Base-by-base conservation (phyloP, 1,140 invertebrate genomes). In the Trichonephila inaurata region DNA sequence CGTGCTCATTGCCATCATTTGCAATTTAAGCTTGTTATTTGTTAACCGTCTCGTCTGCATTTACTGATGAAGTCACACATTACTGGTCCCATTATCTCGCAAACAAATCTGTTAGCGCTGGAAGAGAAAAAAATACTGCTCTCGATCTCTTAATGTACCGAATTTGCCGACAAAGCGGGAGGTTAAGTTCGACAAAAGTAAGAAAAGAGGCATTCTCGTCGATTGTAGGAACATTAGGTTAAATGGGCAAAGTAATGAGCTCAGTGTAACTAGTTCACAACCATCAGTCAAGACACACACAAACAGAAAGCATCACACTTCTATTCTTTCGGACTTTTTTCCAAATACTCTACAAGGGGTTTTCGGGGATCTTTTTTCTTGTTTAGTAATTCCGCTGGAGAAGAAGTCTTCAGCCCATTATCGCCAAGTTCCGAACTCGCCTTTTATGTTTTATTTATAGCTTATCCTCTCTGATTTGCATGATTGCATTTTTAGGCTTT, bases 381-480 rank as follows among this genome's bases (percentile, higher is more conserved):
- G 72, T 82, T 81, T 81, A 61, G 89, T 81, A 91, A 91, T 82
- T 91, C 72, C 58, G n/a, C 3, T 24, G 28, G 62, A 72, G 87
- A 24, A 69, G 85, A 87, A 87, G 24, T 89, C 61, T 87, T 58
- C 87, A 69, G 58, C 72, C 89, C 69, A 91, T 91, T 91, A 91
- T 91, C 89, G 72, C 89, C 69, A 60, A 77, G 66, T 90, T 81
- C 88, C 51, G 24, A 44, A 91, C 89, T 91, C n/a, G 72, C 89
- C 72, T 81, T 91, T 91, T 91, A 91, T 91, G 89, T 91, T 91
- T 91, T 91, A 91, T 91, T 91, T 91, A 91, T 91, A 91, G 72
- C 89, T 91, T 91, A 91, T 91, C 89, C 72, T 16, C 60, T 60
- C 89, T 82, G 89, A 91, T 91, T 91, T 91, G 72, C 89, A 91